phyloP scores from a whole-genome alignment of 2,113 vertebrate species.

The Dermatemys mawii region DNA sequence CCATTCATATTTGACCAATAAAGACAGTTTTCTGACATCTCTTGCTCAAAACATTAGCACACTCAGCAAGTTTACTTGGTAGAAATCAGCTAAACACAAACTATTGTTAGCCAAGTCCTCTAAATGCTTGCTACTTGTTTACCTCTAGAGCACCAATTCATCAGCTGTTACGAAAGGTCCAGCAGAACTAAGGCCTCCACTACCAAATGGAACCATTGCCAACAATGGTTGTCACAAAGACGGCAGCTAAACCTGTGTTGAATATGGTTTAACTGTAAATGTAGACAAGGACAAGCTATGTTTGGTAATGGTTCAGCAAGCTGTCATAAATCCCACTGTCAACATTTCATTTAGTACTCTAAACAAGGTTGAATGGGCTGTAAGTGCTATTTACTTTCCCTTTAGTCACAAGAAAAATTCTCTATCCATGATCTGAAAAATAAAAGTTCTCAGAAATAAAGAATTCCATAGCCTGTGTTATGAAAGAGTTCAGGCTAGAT shows the following conservation, averaged over 20 bases:
- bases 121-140: neutral
- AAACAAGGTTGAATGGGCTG: neutral
- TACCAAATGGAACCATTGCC: neutral
- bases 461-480: too few species aligned
- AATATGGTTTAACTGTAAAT: neutral
- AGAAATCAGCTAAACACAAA: neutral
- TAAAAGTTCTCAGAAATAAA: too few species aligned
- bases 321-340: neutral
- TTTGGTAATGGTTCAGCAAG: neutral
- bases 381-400: neutral
- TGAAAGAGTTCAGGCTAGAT: too few species aligned
- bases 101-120: neutral
- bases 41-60: neutral
- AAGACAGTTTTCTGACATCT: neutral
- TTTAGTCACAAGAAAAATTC: neutral
- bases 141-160: neutral
- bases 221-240: neutral
- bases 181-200: neutral
- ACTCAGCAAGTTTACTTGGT: neutral
- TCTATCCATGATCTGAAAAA: neutral
- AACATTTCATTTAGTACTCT: neutral
- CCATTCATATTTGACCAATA: neutral
- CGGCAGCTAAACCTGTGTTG: neutral
- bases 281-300: rapidly evolving
- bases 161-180: neutral